A percentile compares a stretch with the other conserved stretches of the same genome.
These are phyloP conservation scores for Stenichneumon culpator DNA, from an alignment of 2,888 invertebrate species.

Conservation along the genomic window DNA sequence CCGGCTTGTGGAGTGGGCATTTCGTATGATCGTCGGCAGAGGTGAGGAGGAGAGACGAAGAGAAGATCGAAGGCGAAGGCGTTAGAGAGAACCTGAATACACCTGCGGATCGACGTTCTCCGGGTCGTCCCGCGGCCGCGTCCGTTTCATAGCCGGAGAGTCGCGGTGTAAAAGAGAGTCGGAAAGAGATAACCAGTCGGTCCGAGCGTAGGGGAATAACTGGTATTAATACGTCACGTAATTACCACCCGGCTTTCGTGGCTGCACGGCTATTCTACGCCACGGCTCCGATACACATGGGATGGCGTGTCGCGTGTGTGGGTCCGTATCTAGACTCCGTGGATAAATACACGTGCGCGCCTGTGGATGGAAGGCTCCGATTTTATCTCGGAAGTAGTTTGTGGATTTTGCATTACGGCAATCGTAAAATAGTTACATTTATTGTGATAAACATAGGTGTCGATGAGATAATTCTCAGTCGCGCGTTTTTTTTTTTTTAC, in stretches of 20 bases:
- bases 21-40: neutral
- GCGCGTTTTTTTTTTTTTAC: neutral
- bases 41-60: slow-evolving; percentile 66
- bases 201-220: slow-evolving; percentile 77
- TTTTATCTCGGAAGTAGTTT: neutral
- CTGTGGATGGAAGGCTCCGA: neutral
- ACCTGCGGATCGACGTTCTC: slow-evolving; percentile 78
- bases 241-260: slow-evolving; percentile 78
- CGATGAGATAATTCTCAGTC: neutral
- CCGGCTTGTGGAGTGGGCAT: neutral
- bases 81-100: slow-evolving; percentile 77
- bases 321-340: neutral
- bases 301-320: slow-evolving; percentile 2
- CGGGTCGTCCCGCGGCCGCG: slow-evolving; percentile 19
- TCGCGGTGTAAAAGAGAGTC: slow-evolving; percentile 13
- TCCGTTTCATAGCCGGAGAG: slow-evolving; percentile 1
- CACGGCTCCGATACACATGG: neutral
- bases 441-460: neutral
- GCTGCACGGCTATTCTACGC: slow-evolving; percentile 70
- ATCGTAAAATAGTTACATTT: slow-evolving; percentile 8
- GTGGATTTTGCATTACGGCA: slow-evolving; percentile 6
- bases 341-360: slow-evolving; percentile 8
- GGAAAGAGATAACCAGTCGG: slow-evolving; percentile 49
- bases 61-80: slow-evolving; percentile 60
- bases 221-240: slow-evolving; percentile 84